These are phyloP conservation scores for Trypoxylus dichotomus DNA, from an alignment of 1,140 invertebrate genomes.

Conservation along the genomic window DNA sequence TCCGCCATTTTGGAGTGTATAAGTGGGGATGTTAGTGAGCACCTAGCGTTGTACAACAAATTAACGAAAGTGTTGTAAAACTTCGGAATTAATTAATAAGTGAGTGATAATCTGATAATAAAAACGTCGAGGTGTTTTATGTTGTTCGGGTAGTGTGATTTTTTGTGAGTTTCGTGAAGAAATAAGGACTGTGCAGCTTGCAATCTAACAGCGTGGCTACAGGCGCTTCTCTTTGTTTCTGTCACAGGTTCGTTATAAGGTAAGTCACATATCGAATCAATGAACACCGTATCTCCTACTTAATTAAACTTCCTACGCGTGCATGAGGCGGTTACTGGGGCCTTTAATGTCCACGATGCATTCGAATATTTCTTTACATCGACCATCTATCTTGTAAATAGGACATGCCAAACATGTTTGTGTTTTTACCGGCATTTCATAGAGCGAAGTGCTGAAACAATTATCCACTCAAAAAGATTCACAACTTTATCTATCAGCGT, in stretches of 20 bases:
- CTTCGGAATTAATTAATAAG: slow-evolving; percentile 37
- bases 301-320: slow-evolving; percentile 25
- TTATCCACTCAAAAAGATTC: background rate
- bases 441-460: background rate
- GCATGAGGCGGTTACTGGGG: background rate
- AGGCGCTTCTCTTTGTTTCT: slow-evolving; percentile 51
- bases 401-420: slow-evolving; percentile 30
- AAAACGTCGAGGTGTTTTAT: slow-evolving; percentile 30
- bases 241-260: slow-evolving; percentile 45
- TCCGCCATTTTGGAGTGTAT: slow-evolving; percentile 51
- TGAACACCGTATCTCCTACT: slow-evolving; percentile 21
- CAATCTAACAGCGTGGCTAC: slow-evolving; percentile 51
- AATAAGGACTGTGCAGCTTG: slow-evolving; percentile 43
- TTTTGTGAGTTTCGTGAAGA: slow-evolving; percentile 44
- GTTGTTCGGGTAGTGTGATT: slow-evolving; percentile 39
- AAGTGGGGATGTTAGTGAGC: slow-evolving; percentile 49
- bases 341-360: slow-evolving; percentile 16
- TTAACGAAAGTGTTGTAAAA: slow-evolving; percentile 42
- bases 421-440: slow-evolving; percentile 28
- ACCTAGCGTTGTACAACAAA: slow-evolving; percentile 44
- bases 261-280: slow-evolving; percentile 40
- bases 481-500: background rate
- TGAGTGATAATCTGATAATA: slow-evolving; percentile 23
- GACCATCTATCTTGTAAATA: background rate
- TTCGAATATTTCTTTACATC: slow-evolving; percentile 5